Base-by-base conservation (phyloP, 2,113 vertebrate genomes). In the Grantiella picta region DNA sequence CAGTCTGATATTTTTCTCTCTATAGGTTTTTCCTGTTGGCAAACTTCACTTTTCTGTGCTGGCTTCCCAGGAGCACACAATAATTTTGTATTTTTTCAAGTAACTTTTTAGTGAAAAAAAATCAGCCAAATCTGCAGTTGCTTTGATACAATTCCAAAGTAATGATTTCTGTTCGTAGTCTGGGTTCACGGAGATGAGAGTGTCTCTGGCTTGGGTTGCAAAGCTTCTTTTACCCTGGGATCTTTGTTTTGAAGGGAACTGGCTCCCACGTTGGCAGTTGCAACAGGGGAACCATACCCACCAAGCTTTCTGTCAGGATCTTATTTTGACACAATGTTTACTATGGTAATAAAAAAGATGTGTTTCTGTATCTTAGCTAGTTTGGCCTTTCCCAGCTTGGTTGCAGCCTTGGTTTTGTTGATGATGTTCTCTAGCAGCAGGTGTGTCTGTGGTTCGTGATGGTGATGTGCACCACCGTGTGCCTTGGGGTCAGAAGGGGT, bases 401-500 rank as follows among this genome's bases (percentile, higher is more conserved):
- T 13, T 47, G 64, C 44, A 68, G 57, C 24, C 73, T 25, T 6
- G 50, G 24, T 19, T 82, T 57, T 61, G 36, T 12, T 36, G 59
- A 35, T 82, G 57, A 36, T 53, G 9, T 5, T 68, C 63, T 69
- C 33, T 31, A 6, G 19, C 70, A 44, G 49, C 29, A 38, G 49
- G 65, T 42, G 17, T 45, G 36, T 17, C 47, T 49, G 86, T 90
- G 89, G 57, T 86, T 83, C 77, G 71, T 40, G 22, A 10, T 8
- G 11, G 2, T 16, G 35, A 4, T 5, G 5, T 3, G 4, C 40
- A 4, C 18, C 8, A 2, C 65, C 0, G 2, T 5, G 36, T 53
- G 49, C 66, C 53, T 40, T 1, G 5, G 45, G 40, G 50, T 76
- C 57, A 36, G 15, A 57, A 40, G 49, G 28, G 40, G 7, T 4